Evolutionary conservation across 2,797 vertebrate species (phyloP), one percentile per base, ranked within the genome.

Genomic region (Natrix natrix): DNA sequence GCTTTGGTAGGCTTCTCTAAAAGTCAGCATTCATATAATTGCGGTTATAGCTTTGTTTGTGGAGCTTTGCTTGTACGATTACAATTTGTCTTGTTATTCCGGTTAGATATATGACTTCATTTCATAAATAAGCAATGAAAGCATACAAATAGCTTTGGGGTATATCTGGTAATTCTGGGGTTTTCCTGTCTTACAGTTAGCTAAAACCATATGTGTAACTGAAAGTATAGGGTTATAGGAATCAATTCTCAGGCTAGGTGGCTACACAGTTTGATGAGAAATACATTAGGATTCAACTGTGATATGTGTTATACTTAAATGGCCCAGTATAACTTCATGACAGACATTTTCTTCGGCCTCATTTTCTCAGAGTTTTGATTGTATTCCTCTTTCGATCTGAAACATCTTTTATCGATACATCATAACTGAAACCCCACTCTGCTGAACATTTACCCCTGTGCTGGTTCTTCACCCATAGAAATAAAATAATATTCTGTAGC

Each of bases 401-500:
- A 89, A 48, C 48, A 90, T 26, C 26, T 48, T 92, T 61, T 89
- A 92, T 28, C 2, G 32, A 28, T 43, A 43, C 17, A 24, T 11
- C 14, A 2, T 24, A 78, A 22, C 54, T 20, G 10, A 57, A 7
- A 14, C 37, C 74, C 52, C 37, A 8, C 59, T 92, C 48, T 43
- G 43, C 59, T 56, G 52, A 8, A n/a, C 22, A 22, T 37, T 66
- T 87, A 55, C 26, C 12, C 24, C 5, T 14, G 8, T 57, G 24
- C 54, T 69, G 60, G 20, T n/a, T 43, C 52, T 90, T n/a, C n/a
- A 60, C 7, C n/a, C 16, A 16, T 5, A n/a, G 0, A 94, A 87
- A 17, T 90, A 78, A 90, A n/a, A 61, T 24, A 93, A 52, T 89
- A 56, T 86, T 94, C 78, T 90, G 4, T 2, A 74, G n/a, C 48